Conservation (phyloP, 2,113 vertebrate species). For the human region DNA sequence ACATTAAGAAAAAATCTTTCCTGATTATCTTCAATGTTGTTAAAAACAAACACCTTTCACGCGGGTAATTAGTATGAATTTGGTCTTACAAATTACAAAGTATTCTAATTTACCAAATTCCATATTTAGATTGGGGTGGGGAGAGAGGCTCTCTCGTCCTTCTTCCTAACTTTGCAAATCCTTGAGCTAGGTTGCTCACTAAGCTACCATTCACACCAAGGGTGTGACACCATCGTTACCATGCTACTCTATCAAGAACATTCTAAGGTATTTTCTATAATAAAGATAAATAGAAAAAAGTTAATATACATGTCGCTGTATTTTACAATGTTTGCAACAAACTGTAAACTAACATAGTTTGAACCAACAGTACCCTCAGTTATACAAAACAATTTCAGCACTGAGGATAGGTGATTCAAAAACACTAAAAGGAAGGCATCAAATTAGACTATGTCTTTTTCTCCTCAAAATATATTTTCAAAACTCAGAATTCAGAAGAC, state of each 20-base stretch:
- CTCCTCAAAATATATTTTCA: slow-evolving; percentile 79
- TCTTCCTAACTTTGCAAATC: slow-evolving; percentile 75
- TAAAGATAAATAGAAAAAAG: slow-evolving; percentile 89
- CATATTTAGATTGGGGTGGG: slow-evolving; percentile 24
- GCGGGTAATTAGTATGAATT: slow-evolving; percentile 80
- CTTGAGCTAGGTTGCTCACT: slow-evolving; percentile 68
- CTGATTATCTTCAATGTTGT: slow-evolving; percentile 71
- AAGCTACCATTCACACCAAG: slow-evolving; percentile 79
- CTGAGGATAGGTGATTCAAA: slow-evolving; percentile 84
- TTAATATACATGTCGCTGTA: slow-evolving; percentile 86
- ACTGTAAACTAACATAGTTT: slow-evolving; percentile 89
- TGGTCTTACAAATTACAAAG: slow-evolving; percentile 72
- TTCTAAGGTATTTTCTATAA: slow-evolving; percentile 82
- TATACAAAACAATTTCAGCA: slow-evolving; percentile 83
- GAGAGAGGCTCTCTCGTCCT: slow-evolving; percentile 54
- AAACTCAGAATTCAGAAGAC: slow-evolving; percentile 73
- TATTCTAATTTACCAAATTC: slow-evolving; percentile 72
- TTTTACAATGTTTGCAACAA: slow-evolving; percentile 87
- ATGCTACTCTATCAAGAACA: slow-evolving; percentile 79
- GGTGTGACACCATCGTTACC: slow-evolving; percentile 79
- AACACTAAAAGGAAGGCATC: slow-evolving; percentile 85
- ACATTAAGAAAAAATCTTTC: slow-evolving; percentile 75
- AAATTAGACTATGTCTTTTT: slow-evolving; percentile 79
- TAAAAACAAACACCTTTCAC: slow-evolving; percentile 77
- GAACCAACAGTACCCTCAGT: slow-evolving; percentile 85